Percentiles rank a stretch among this genome's conserved stretches.
Conservation (phyloP, 2,888 invertebrate species). For the Nephrotoma flavescens region DNA sequence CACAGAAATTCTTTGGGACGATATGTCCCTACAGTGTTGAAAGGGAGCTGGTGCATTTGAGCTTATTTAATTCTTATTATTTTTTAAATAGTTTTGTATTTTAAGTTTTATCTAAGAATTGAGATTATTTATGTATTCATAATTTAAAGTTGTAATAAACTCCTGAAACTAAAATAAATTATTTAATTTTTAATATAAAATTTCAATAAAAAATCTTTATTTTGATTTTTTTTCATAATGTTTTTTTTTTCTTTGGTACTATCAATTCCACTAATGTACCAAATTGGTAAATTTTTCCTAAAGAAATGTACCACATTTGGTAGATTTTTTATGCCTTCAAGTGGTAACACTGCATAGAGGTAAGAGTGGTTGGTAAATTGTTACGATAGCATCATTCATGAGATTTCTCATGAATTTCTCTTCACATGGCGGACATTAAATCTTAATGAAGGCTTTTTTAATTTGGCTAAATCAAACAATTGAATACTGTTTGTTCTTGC, state of each 20-base stretch:
- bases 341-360: not conserved
- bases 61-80: not conserved
- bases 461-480: too few species aligned
- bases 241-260: not conserved
- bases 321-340: not conserved
- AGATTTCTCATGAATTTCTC: too few species aligned
- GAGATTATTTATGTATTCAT: too few species aligned
- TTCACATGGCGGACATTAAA: too few species aligned
- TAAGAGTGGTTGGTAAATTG: too few species aligned
- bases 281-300: not conserved
- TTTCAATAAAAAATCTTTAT: not conserved
- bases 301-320: not conserved
- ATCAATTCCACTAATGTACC: not conserved
- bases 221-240: not conserved
- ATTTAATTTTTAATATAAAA: not conserved
- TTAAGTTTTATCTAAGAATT: not conserved
- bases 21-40: too few species aligned
- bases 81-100: not conserved
- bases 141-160: not conserved
- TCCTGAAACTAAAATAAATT: not conserved
- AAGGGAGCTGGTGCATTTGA: not conserved
- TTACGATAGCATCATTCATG: too few species aligned
- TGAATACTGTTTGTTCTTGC: too few species aligned
- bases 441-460: too few species aligned
- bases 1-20: too few species aligned